Evolutionary conservation across 2,797 vertebrate genomes (phyloP).

Genomic region (Threskiornis aethiopicus): DNA sequence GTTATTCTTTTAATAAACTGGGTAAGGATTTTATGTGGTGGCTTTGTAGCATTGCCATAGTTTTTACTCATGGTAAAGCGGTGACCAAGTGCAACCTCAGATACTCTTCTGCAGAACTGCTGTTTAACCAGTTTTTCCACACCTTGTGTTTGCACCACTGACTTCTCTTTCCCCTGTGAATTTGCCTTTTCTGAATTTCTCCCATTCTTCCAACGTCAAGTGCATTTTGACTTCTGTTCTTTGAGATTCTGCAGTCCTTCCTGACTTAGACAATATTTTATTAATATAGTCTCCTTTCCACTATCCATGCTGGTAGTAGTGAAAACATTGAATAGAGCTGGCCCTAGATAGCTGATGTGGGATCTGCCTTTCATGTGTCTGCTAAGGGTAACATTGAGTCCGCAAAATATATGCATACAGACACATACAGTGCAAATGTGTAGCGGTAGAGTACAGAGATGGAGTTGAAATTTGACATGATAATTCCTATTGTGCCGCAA

Average conservation of each 20-base stretch:
- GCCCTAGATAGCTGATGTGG: neutral
- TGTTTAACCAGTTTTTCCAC: neutral
- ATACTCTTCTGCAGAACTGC: neutral
- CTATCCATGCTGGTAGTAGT: neutral
- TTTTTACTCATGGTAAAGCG: neutral
- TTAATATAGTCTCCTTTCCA: neutral
- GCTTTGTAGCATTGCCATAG: neutral
- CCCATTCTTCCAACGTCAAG: neutral
- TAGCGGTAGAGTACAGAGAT: neutral
- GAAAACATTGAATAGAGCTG: neutral
- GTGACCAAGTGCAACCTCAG: neutral
- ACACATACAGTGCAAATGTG: neutral
- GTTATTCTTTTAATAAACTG: neutral
- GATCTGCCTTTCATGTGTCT: fast-evolving
- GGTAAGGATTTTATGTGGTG: neutral
- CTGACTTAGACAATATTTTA: neutral
- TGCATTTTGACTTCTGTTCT: neutral
- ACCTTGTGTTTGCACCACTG: neutral
- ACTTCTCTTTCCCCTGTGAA: neutral
- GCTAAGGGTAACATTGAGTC: neutral
- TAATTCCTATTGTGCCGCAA: neutral
- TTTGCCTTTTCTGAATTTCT: neutral
- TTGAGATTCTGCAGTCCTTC: neutral
- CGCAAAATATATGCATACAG: neutral
- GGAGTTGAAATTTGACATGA: neutral